Evolutionary conservation across 2,113 vertebrate species (phyloP).

Genomic region (Mastomys natalensis): DNA sequence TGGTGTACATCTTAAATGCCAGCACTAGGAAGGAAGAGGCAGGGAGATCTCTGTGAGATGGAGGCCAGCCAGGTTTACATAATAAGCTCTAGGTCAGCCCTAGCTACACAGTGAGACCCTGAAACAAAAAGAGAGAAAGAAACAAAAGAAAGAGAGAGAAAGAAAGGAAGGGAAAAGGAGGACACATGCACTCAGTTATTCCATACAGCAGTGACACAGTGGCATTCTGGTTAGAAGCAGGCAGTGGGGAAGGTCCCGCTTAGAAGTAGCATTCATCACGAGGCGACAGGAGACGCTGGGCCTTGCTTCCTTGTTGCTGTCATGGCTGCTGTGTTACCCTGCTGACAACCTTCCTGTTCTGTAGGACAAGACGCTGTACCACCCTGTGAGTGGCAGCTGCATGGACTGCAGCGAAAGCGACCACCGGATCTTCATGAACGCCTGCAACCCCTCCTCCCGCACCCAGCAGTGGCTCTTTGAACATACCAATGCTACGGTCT

Average conservation of each 20-base stretch:
- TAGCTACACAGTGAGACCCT: not conserved
- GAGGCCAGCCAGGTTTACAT: not conserved
- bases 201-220: not conserved
- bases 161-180: not conserved
- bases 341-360: slow-evolving; percentile 67
- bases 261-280: too few species aligned
- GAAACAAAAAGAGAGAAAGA: too few species aligned
- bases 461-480: slow-evolving; percentile 94
- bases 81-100: not conserved
- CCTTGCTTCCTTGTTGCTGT: rapidly evolving
- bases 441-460: slow-evolving; percentile 88
- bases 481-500: slow-evolving; percentile 90
- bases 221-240: not conserved
- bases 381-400: slow-evolving; percentile 92
- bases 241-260: not conserved
- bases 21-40: not conserved
- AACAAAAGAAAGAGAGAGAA: too few species aligned
- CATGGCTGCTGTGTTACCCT: not conserved
- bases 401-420: slow-evolving; percentile 90
- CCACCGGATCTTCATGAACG: slow-evolving; percentile 92
- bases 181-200: too few species aligned
- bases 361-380: slow-evolving; percentile 92
- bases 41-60: not conserved
- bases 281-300: not conserved
- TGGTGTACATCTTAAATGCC: not conserved